Base-by-base conservation (phyloP, 2,113 vertebrate species). In the Chamaea fasciata region DNA sequence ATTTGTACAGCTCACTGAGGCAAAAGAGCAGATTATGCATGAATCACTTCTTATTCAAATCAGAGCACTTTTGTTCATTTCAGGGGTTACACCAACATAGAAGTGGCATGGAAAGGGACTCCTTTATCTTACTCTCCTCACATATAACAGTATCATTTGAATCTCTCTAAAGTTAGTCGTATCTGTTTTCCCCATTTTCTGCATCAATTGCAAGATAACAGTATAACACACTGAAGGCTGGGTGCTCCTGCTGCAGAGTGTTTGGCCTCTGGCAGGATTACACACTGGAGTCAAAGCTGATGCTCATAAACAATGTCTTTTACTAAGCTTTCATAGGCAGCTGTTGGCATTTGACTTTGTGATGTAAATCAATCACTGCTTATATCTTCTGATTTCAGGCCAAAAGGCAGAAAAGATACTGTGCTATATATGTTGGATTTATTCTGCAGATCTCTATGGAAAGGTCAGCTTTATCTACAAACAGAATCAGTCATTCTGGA, bases 281-380 rank as follows among this genome's bases (percentile, higher is more conserved):
- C 74, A 73, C 1, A 4, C 35, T 3, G 4, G 79, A 85, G 56
- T 52, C 56, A 90, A 81, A 96, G 56, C 67, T 70, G 60, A 53
- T 67, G 75, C 33, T 92, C 14, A 1, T 69, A 84, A 94, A 92
- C 60, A 74, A 78, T 65, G 82, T 53, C 64, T 93, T 94, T 92
- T 46, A 75, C 92, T 96, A 95, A 91, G 77, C 83, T 90, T 69
- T 81, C 76, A 37, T 47, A 59, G 57, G 60, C 92, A 93, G 67
- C 75, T 79, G 70, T 90, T 89, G 81, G 84, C 90, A 94, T 96
- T 97, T 65, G 35, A 42, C 91, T 96, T 91, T 79, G 89, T 91
- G 75, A 94, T 73, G 86, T 81, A 91, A 96, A 92, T 88, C 64
- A 76, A 6, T 83, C 15, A 4, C 15, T 50, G 15, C 64, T 81